Evolutionary conservation across 2,113 vertebrate species (phyloP).

Genomic region (Paralichthys olivaceus): DNA sequence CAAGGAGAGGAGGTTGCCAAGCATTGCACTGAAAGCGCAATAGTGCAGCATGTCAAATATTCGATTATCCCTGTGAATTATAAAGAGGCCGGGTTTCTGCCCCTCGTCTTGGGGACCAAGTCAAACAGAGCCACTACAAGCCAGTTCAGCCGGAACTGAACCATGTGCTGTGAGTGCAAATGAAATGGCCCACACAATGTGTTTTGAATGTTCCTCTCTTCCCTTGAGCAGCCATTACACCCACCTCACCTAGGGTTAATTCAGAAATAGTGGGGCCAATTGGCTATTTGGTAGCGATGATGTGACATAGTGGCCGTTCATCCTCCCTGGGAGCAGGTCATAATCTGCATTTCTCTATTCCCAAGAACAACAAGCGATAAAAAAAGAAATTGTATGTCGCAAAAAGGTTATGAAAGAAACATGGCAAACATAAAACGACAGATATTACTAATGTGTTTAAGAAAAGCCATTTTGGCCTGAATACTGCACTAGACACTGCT

Average conservation of each 20-base stretch:
- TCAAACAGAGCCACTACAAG: slow-evolving; percentile 59
- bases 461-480: not conserved
- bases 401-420: slow-evolving; percentile 36
- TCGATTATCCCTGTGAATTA: slow-evolving; percentile 68
- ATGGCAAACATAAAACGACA: slow-evolving; percentile 18
- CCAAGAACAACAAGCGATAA: slow-evolving; percentile 42
- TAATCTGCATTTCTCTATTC: slow-evolving; percentile 58
- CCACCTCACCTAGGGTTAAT: slow-evolving; percentile 69
- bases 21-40: slow-evolving; percentile 45
- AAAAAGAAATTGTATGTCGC: slow-evolving; percentile 21
- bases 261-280: slow-evolving; percentile 62
- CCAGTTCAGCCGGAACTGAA: slow-evolving; percentile 66
- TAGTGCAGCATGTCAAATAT: slow-evolving; percentile 68
- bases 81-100: slow-evolving; percentile 48
- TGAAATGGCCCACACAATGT: slow-evolving; percentile 67
- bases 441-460: slow-evolving; percentile 25
- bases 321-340: slow-evolving; percentile 37
- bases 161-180: slow-evolving; percentile 67
- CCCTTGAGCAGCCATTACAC: slow-evolving; percentile 65
- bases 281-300: slow-evolving; percentile 63
- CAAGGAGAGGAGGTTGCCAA: slow-evolving; percentile 27
- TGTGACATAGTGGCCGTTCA: slow-evolving; percentile 52
- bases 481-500: not conserved
- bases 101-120: slow-evolving; percentile 46
- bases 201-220: slow-evolving; percentile 70